These are phyloP conservation scores for Rhinogobius similis DNA, from an alignment of 2,113 vertebrate genomes.

Conservation along the genomic window DNA sequence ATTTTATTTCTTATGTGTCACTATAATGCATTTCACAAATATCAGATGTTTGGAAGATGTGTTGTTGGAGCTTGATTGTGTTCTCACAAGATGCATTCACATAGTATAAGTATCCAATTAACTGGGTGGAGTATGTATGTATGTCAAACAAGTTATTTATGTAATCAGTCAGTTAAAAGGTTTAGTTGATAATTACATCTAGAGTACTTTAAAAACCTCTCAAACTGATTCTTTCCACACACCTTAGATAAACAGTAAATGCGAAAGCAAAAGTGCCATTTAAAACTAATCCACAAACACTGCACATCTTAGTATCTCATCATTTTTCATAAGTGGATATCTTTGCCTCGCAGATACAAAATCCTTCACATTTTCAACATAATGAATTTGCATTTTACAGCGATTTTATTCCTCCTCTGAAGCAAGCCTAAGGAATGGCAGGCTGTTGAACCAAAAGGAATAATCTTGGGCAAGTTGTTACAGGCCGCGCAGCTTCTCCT, in stretches of 20 bases:
- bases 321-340: not conserved
- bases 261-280: not conserved
- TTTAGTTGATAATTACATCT: not conserved
- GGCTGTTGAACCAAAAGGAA: slow-evolving; percentile 57
- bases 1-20: not conserved
- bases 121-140: not conserved
- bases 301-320: not conserved
- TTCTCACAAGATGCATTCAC: not conserved
- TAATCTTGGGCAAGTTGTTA: slow-evolving; percentile 70
- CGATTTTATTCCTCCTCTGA: slow-evolving; percentile 24
- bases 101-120: not conserved
- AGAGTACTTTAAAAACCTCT: not conserved
- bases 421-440: slow-evolving; percentile 60
- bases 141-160: no score
- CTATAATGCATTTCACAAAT: not conserved
- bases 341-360: not conserved
- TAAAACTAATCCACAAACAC: not conserved
- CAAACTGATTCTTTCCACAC: not conserved
- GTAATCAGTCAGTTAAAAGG: no score
- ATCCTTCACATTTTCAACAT: slow-evolving; percentile 6
- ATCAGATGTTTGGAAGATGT: not conserved
- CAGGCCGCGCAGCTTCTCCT: slow-evolving; percentile 60
- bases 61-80: not conserved
- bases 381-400: slow-evolving; percentile 12
- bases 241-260: not conserved